Conservation (phyloP, 2,888 invertebrate species). For the Folsomia candida region DNA sequence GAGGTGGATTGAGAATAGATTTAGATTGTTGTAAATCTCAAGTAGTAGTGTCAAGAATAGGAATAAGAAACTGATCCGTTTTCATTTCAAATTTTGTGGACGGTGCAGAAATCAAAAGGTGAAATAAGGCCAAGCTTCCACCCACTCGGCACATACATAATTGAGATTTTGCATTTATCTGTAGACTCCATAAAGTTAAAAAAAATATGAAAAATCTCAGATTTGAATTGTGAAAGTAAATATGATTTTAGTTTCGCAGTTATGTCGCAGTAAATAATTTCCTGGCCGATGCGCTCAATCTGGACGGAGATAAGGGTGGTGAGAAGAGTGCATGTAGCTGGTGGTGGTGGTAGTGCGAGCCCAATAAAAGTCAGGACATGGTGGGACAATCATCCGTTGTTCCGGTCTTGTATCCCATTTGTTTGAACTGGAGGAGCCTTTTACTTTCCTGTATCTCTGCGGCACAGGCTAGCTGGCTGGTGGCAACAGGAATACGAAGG, state of each 20-base stretch:
- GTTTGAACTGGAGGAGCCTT: background rate
- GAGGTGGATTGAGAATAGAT: background rate
- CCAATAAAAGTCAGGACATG: background rate
- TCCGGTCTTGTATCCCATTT: background rate
- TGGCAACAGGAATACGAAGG: background rate
- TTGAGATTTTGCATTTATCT: too few species aligned
- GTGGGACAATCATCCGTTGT: background rate
- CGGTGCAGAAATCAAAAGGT: background rate
- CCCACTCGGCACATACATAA: too few species aligned
- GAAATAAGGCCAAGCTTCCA: too few species aligned
- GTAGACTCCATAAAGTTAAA: too few species aligned
- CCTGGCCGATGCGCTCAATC: background rate
- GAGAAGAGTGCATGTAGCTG: background rate
- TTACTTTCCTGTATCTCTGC: background rate
- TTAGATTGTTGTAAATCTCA: constrained; percentile 7
- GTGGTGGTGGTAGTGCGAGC: too few species aligned
- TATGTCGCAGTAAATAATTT: background rate
- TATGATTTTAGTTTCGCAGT: background rate
- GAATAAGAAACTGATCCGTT: background rate
- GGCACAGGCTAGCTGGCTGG: background rate
- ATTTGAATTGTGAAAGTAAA: too few species aligned
- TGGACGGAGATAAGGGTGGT: background rate
- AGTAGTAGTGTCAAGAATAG: background rate
- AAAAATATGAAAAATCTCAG: too few species aligned
- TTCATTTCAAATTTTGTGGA: background rate